Percentiles rank a stretch among this genome's conserved stretches.
These are phyloP conservation scores for Montipora sp. DNA, from an alignment of 64 coral and sea anemone species.

Conservation along the genomic window DNA sequence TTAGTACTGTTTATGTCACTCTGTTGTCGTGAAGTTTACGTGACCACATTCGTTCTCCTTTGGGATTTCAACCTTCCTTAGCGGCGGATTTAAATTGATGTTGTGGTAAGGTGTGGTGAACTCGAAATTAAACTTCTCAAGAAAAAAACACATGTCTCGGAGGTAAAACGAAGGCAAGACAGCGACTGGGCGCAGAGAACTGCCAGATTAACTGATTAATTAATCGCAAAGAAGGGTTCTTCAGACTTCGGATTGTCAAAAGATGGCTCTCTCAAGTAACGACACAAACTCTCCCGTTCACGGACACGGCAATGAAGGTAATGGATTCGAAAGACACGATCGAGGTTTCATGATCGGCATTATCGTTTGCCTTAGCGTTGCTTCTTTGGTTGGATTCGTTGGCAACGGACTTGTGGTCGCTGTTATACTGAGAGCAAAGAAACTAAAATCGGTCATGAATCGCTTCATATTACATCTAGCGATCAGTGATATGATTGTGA, in stretches of 20 bases:
- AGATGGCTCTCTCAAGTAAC: slow-evolving; percentile 13
- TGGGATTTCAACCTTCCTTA: background rate
- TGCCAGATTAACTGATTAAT: background rate
- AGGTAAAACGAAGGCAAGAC: too few relatives aligned
- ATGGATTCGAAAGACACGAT: background rate
- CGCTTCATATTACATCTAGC: slow-evolving; percentile 90
- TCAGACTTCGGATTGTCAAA: background rate
- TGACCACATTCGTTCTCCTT: background rate
- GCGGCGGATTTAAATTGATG: background rate
- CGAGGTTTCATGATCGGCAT: slow-evolving; percentile 56
- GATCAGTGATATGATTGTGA: slow-evolving; percentile 82
- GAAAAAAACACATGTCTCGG: background rate
- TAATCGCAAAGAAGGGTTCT: background rate
- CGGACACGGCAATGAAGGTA: background rate
- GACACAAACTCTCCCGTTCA: background rate
- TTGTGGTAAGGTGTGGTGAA: background rate
- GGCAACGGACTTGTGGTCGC: slow-evolving; percentile 79
- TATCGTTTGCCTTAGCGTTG: slow-evolving; percentile 45
- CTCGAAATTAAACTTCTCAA: background rate
- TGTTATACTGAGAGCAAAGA: slow-evolving; percentile 78
- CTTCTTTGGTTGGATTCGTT: slow-evolving; percentile 67
- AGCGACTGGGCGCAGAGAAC: too few relatives aligned
- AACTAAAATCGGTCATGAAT: slow-evolving; percentile 90
- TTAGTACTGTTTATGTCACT: background rate
- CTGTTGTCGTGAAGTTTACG: background rate